Percentiles rank a stretch among this genome's conserved stretches.
phyloP scores from a whole-genome alignment of 2,888 invertebrate species.

The Taenaris catops region DNA sequence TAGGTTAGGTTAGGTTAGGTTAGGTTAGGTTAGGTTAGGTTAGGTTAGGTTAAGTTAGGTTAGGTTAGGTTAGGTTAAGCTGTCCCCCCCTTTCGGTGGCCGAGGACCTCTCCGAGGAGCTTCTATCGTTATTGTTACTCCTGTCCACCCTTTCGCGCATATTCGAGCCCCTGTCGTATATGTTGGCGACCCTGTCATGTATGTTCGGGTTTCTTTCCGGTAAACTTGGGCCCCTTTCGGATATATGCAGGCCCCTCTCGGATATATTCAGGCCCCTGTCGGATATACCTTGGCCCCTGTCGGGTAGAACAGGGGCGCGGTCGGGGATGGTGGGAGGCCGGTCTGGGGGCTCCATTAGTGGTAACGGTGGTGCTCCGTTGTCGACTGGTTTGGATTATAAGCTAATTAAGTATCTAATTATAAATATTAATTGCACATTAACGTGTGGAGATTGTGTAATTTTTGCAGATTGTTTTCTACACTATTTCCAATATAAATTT shows the following conservation, averaged over 20 bases:
- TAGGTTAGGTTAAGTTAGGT: too few species aligned
- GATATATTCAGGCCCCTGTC: conserved; percentile 36
- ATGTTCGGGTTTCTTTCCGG: conserved; percentile 15
- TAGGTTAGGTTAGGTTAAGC: too few species aligned
- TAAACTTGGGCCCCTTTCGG: conserved; percentile 15
- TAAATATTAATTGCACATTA: not conserved
- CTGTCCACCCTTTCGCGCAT: conserved; percentile 9
- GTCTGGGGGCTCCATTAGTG: conserved; percentile 48
- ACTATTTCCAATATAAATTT: too few species aligned
- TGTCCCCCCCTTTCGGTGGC: conserved; percentile 34
- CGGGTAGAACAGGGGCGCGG: conserved; percentile 39
- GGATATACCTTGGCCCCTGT: conserved; percentile 37
- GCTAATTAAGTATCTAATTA: not conserved
- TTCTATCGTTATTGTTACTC: conserved; percentile 19
- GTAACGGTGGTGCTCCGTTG: conserved; percentile 50
- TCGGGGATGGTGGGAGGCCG: conserved; percentile 35
- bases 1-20: too few species aligned
- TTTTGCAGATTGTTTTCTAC: too few species aligned
- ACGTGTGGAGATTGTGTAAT: not conserved
- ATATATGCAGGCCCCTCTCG: conserved; percentile 26
- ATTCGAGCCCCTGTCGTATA: conserved; percentile 12
- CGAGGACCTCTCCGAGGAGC: conserved; percentile 19
- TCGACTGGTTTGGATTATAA: conserved; percentile 28
- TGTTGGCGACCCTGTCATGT: conserved; percentile 13
- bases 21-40: too few species aligned